Conservation (phyloP, 2,888 invertebrate genomes). For the Adelognathus sp. region DNA sequence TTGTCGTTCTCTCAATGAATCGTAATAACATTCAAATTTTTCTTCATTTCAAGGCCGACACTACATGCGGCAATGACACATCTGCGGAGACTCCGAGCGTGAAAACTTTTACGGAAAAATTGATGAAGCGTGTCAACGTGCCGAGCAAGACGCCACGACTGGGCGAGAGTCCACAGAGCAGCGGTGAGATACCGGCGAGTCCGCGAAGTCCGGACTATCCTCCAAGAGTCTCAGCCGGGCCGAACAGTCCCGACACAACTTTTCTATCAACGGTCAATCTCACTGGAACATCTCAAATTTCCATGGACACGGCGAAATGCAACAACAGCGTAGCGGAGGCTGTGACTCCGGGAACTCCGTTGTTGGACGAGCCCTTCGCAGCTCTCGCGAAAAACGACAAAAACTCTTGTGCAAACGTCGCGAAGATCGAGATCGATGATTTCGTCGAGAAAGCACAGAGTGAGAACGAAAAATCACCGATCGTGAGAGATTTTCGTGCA, state of each 20-base stretch:
- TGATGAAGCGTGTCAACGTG: slow-evolving; percentile 73
- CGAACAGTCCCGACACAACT: slow-evolving; percentile 69
- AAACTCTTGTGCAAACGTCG: not conserved
- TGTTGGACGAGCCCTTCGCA: slow-evolving; percentile 9
- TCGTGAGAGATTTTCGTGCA: slow-evolving; percentile 11
- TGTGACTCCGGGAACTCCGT: not conserved
- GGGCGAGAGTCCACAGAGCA: slow-evolving; percentile 75
- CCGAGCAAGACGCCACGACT: slow-evolving; percentile 74
- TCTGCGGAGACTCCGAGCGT: slow-evolving; percentile 45
- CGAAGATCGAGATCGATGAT: not conserved
- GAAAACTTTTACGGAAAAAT: slow-evolving; percentile 43
- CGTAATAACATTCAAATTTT: not conserved
- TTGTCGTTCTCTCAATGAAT: no score
- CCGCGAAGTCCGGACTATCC: slow-evolving; percentile 79
- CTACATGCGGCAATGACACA: slow-evolving; percentile 62
- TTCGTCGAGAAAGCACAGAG: slow-evolving; percentile 6
- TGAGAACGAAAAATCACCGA: not conserved
- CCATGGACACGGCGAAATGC: slow-evolving; percentile 67
- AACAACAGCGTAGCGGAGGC: slow-evolving; percentile 41
- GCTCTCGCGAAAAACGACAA: slow-evolving; percentile 1
- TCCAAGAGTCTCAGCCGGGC: slow-evolving; percentile 73
- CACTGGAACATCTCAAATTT: slow-evolving; percentile 27
- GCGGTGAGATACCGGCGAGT: slow-evolving; percentile 72
- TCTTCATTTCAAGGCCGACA: slow-evolving; percentile 66
- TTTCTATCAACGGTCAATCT: slow-evolving; percentile 60